A percentile compares a stretch with the other conserved stretches of the same genome.
Conservation (phyloP, 2,113 vertebrate genomes). For the Perca flavescens region DNA sequence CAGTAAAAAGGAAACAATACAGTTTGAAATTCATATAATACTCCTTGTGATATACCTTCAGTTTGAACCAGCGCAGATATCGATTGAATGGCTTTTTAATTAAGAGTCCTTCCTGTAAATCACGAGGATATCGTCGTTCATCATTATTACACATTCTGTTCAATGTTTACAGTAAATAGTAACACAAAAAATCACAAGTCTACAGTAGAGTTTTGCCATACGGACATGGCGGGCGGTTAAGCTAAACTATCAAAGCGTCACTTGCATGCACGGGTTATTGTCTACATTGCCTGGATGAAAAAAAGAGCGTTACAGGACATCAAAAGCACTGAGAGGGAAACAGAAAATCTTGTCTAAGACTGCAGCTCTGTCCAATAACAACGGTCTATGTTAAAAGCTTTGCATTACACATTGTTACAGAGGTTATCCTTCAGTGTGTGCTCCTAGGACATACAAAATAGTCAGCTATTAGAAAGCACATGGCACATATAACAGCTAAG, state of each 20-base stretch:
- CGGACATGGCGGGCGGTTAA: conserved; percentile 59
- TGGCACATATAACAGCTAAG: conserved; percentile 75
- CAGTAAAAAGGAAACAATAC: conserved; percentile 76
- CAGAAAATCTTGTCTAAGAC: conserved; percentile 61
- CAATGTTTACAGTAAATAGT: conserved; percentile 74
- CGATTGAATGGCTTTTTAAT: conserved; percentile 71
- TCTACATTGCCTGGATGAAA: conserved; percentile 73
- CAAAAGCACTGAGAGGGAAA: conserved; percentile 74
- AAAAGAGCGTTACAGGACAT: conserved; percentile 74
- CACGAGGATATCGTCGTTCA: conserved; percentile 51
- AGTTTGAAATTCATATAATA: conserved; percentile 57
- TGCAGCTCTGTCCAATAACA: conserved; percentile 70
- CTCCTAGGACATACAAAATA: conserved; percentile 76
- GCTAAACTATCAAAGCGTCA: conserved; percentile 76
- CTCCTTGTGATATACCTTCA: conserved; percentile 36
- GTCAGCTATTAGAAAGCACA: conserved; percentile 77
- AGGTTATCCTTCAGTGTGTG: conserved; percentile 71
- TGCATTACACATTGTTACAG: conserved; percentile 70
- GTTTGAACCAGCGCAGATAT: conserved; percentile 60
- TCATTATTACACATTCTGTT: conserved; percentile 69
- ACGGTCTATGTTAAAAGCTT: conserved; percentile 73
- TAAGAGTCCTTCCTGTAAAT: conserved; percentile 58
- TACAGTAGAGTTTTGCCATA: conserved; percentile 74
- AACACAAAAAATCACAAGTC: conserved; percentile 80
- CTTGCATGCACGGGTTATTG: conserved; percentile 82